Evolutionary conservation across 2,888 invertebrate species (phyloP), one percentile per base, ranked within the genome.

Genomic region (Cryptus armator): DNA sequence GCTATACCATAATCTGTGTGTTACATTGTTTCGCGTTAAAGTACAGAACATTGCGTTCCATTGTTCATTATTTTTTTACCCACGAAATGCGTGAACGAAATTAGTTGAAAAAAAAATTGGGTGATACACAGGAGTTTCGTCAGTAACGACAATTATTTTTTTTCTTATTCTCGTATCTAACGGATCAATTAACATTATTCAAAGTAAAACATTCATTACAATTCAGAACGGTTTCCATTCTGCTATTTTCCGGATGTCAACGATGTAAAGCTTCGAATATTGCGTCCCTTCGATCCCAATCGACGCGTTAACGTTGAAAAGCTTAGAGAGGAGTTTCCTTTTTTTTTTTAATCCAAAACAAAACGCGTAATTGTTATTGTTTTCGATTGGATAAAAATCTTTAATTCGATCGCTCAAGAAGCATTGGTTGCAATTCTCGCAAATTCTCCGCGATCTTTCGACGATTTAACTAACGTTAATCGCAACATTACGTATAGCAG

Each of bases 221-320:
- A 77, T 87, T 87, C 16, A 88, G 83, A 53, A 88, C 84, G 29
- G 87, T 83, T 72, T 87, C 87, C 88, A 88, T 88, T 7, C 67
- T 86, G 71, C 37, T 70, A 66, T 37, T 14, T 74, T 44, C 53
- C 59, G 59, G 59, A 46, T 3, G 10, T 3, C 10, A 10, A 10
- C 59, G 48, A 44, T 46, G 62, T 14, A 16, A 12, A 2, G 24
- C 19, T n/a, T 6, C 14, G 67, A n/a, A 44, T 9, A 24, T 16
- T 51, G 24, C 7, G 37, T 37, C 5, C 9, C 37, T 37, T 37
- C 37, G 37, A 37, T 37, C 0, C 7, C 7, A 37, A 53, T n/a
- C 16, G 44, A 16, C 7, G n/a, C 12, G 24, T 62, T 14, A 46
- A 9, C 72, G 32, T 24, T 32, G 48, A 2, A n/a, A 32, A 72